These are phyloP conservation scores for Centropus bengalensis DNA, from an alignment of 2,113 vertebrate species.

Conservation along the genomic window DNA sequence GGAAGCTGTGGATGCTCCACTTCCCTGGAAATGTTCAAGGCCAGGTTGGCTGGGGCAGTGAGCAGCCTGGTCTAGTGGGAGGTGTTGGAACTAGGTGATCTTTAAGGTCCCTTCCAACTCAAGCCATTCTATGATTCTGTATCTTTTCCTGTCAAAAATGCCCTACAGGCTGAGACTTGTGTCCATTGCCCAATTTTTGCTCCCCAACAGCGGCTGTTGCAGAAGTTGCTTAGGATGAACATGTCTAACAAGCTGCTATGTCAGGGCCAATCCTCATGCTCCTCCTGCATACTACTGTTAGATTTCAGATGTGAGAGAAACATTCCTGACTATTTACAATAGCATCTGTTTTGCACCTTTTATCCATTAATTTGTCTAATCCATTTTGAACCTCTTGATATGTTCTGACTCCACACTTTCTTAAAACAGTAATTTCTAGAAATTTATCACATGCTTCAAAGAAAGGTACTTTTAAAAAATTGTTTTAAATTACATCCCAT, in stretches of 20 bases:
- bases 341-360: background rate
- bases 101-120: no score
- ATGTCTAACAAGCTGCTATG: background rate
- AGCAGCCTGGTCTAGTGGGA: no score
- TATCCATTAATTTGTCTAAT: slow-evolving; percentile 20
- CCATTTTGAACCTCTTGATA: background rate
- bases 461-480: background rate
- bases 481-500: background rate
- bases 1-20: no score
- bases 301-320: background rate
- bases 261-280: background rate
- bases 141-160: background rate
- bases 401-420: background rate
- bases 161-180: background rate
- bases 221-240: background rate
- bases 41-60: no score
- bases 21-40: no score
- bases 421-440: background rate
- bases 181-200: background rate
- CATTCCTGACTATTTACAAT: background rate
- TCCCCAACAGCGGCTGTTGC: background rate
- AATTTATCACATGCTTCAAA: background rate
- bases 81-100: no score
- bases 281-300: background rate
- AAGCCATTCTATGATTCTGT: no score